Evolutionary conservation across 1,140 invertebrate species (phyloP), one percentile per base, ranked within the genome.

Genomic region (Meloidogyne chitwoodi): DNA sequence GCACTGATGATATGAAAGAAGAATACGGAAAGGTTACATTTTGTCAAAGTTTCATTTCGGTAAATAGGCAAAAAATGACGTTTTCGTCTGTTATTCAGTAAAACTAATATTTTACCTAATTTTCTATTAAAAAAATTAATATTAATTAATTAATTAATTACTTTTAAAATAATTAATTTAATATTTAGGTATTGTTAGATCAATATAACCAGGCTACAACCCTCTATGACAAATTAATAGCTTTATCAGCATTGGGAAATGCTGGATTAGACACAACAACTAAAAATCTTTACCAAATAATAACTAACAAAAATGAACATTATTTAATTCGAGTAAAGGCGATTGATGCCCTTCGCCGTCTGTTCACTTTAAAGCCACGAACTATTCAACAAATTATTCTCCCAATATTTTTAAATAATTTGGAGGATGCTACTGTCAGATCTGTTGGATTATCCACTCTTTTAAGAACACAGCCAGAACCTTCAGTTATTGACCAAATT

Each of bases 191-290:
- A 5, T 74, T 84, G 6, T 24, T 84, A 12, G 71, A 82, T 26
- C 65, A 77, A 44, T 81, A 74, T 34, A 69, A 80, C 44, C 41
- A 73, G 24, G 24, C 24, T 5, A 44, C 48, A n/a, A 69, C 83
- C 22, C 22, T 74, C n/a, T 75, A 83, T 69, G 83, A 86, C 67
- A 86, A 85, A 71, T 56, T 85, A 24, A 68, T 85, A 38, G 80
- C 77, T 22, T 71, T 85, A 34, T 83, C 83, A 65, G 70, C 79
- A 10, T 61, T 85, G 12, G 84, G 79, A 65, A 85, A 85, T 31
- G 84, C 84, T 41, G 84, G 78, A 48, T 29, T 86, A 14, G 83
- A 85, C 38, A 72, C 77, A n/a, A 74, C 79, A n/a, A 68, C 85
- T n/a, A 38, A 66, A 27, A 66, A 79, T 12, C 68, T 85, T 31